Percentiles rank a stretch among this genome's conserved stretches.
phyloP scores from a whole-genome alignment of 92 coral and sea anemone species.

The Blastomussa wellsi region DNA sequence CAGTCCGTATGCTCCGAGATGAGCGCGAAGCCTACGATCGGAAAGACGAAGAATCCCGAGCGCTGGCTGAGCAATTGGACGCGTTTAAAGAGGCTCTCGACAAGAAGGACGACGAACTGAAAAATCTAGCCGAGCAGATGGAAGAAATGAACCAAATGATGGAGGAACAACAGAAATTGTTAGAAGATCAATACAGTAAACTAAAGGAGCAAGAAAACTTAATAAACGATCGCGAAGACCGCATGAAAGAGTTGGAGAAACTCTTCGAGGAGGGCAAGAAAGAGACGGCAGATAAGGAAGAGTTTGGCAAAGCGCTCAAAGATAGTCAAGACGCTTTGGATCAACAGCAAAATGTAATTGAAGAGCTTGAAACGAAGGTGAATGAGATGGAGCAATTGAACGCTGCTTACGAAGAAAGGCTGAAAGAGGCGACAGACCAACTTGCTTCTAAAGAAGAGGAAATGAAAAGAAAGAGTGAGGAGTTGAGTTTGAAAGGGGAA shows the following conservation, averaged over 20 bases:
- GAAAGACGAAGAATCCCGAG: conserved; percentile 70
- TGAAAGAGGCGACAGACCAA: conserved; percentile 18
- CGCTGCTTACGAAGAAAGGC: conserved; percentile 43
- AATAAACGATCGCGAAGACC: conserved; percentile 65
- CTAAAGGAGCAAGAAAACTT: conserved; percentile 72
- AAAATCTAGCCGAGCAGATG: conserved; percentile 76
- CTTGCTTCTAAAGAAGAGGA: conserved; percentile 52
- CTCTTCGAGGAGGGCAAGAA: conserved; percentile 60
- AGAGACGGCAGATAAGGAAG: conserved; percentile 31
- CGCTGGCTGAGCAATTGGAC: conserved; percentile 69
- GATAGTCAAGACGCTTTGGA: conserved; percentile 46
- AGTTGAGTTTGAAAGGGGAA: conserved; percentile 42
- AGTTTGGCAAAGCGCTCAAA: conserved; percentile 53
- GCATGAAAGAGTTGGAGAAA: conserved; percentile 52
- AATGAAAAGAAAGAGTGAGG: conserved; percentile 30
- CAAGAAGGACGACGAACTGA: conserved; percentile 80
- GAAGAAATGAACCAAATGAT: conserved; percentile 90
- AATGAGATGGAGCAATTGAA: conserved; percentile 34
- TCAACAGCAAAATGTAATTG: conserved; percentile 32
- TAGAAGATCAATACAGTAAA: conserved; percentile 84
- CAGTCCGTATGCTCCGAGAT: conserved; percentile 45
- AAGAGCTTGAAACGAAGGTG: conserved; percentile 47
- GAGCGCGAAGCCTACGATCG: conserved; percentile 68
- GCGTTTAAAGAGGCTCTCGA: conserved; percentile 70
- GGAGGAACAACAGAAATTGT: conserved; percentile 85